Conservation (phyloP, 2,113 vertebrate genomes). For the Taxidea taxus region DNA sequence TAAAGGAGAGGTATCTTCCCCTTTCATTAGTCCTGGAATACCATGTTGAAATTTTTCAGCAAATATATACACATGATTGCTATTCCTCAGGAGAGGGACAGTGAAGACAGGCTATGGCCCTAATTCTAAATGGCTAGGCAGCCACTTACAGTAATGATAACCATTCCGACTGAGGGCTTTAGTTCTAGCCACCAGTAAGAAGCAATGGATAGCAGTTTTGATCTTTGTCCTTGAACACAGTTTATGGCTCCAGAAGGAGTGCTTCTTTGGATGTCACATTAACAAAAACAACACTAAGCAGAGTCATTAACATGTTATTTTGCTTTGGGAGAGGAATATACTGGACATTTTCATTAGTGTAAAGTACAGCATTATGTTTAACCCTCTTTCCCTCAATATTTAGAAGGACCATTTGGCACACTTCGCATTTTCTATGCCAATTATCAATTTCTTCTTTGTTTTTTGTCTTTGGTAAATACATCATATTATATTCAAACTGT, state of each 20-base stretch:
- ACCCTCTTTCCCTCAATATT: background rate
- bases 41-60: background rate
- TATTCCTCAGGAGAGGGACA: background rate
- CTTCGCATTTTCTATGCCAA: conserved; percentile 56
- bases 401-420: conserved; percentile 41
- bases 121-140: background rate
- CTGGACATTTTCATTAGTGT: conserved; percentile 40
- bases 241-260: conserved; percentile 57
- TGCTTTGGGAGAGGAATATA: conserved; percentile 43
- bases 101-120: background rate
- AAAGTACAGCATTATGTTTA: conserved; percentile 61
- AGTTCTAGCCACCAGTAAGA: background rate
- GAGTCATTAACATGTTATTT: conserved; percentile 42
- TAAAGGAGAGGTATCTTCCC: background rate
- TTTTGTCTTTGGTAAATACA: conserved; percentile 15
- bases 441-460: conserved; percentile 15
- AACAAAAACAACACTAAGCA: conserved; percentile 36
- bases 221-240: conserved; percentile 47
- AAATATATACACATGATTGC: background rate
- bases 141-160: background rate
- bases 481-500: background rate
- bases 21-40: background rate
- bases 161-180: background rate
- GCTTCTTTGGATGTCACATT: conserved; percentile 58
- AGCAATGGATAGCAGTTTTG: background rate